phyloP scores from a whole-genome alignment of 2,113 vertebrate genomes.

The Ciconia maguari region DNA sequence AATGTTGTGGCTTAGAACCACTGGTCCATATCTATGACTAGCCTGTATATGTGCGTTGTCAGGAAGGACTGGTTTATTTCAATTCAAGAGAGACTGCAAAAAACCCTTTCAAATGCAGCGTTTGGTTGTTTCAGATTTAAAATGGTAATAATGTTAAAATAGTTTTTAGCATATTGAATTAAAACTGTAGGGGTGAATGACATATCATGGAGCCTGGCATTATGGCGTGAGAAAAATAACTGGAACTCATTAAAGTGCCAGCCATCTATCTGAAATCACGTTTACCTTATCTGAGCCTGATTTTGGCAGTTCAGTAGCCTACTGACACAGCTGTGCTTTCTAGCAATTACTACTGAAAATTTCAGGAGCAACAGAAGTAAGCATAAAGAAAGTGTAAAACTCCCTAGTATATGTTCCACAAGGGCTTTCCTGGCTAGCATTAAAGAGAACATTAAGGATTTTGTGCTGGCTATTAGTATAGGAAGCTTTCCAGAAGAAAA shows the following conservation, averaged over 20 bases:
- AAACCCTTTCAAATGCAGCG: background rate
- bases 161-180: background rate
- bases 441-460: background rate
- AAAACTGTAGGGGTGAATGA: background rate
- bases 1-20: background rate
- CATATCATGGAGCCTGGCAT: background rate
- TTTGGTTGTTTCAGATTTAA: background rate
- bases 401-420: background rate
- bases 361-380: background rate
- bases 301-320: background rate
- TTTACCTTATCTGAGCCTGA: background rate
- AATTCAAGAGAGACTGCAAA: background rate
- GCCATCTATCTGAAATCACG: background rate
- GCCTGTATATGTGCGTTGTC: background rate
- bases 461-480: background rate
- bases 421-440: background rate
- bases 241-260: background rate
- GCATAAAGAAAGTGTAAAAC: background rate
- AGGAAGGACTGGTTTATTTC: background rate
- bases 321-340: background rate
- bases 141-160: background rate
- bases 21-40: background rate
- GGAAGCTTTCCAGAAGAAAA: background rate
- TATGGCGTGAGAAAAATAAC: background rate
- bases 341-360: background rate